Evolutionary conservation across 1,140 invertebrate genomes (phyloP).

Genomic region (Choristoneura fumiferana): DNA sequence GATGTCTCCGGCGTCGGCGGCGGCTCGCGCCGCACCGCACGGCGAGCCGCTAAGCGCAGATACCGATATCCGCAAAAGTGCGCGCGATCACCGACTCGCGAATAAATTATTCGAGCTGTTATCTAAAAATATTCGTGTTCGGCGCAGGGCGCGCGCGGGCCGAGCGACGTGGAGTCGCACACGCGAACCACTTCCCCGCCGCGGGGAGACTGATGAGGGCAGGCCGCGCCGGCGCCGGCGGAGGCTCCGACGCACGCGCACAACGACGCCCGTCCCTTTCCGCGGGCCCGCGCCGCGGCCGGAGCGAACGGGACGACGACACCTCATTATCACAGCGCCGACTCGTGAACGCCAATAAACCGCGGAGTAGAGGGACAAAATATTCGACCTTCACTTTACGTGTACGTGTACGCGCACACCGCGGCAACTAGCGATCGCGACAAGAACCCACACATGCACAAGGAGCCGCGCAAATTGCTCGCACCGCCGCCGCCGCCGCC

Average conservation of each 20-base stretch:
- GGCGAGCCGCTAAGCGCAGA: constrained; percentile 56
- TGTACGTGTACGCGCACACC: constrained; percentile 58
- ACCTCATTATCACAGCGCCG: constrained; percentile 68
- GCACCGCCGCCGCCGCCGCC: constrained; percentile 41
- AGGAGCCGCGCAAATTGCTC: constrained; percentile 60
- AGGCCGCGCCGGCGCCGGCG: constrained; percentile 70
- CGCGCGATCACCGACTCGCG: constrained; percentile 68
- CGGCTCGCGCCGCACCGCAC: constrained; percentile 35
- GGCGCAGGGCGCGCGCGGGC: constrained; percentile 51
- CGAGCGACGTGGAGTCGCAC: constrained; percentile 55
- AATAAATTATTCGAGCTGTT: constrained; percentile 75
- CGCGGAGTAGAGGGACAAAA: constrained; percentile 76
- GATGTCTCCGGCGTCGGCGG: constrained; percentile 54
- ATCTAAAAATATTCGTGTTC: constrained; percentile 77
- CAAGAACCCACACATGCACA: constrained; percentile 31
- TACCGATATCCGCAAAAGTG: constrained; percentile 63
- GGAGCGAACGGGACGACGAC: constrained; percentile 59
- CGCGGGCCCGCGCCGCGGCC: constrained; percentile 16
- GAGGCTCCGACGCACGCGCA: constrained; percentile 67
- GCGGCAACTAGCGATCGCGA: constrained; percentile 20
- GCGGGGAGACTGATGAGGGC: constrained; percentile 75
- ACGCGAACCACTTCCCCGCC: constrained; percentile 70
- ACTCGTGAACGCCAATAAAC: constrained; percentile 76
- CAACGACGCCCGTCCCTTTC: constrained; percentile 56
- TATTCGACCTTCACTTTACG: constrained; percentile 72